Evolutionary conservation across 2,888 invertebrate genomes (phyloP).

Genomic region (Galeruca laticollis): DNA sequence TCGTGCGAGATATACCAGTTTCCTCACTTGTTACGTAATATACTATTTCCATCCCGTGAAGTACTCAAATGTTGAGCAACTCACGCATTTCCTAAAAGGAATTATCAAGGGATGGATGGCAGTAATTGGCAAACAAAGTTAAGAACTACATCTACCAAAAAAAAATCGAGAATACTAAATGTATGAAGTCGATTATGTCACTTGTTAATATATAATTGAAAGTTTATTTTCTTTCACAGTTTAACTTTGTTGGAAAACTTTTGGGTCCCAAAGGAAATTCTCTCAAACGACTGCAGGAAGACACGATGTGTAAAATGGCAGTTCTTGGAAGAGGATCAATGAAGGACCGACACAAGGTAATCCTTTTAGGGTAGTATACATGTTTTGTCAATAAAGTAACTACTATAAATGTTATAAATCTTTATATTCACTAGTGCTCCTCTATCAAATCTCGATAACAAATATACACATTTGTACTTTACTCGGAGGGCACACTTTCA

Average conservation of each 20-base stretch:
- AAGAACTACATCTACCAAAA: background rate
- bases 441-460: too few relatives aligned
- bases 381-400: background rate
- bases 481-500: too few relatives aligned
- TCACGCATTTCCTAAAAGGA: too few relatives aligned
- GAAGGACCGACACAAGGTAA: slow-evolving; percentile 87
- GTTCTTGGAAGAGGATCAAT: slow-evolving; percentile 93
- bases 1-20: too few relatives aligned
- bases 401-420: too few relatives aligned
- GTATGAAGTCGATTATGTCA: slow-evolving; percentile 1
- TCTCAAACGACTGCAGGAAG: slow-evolving; percentile 90
- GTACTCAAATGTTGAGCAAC: too few relatives aligned
- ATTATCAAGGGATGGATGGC: too few relatives aligned
- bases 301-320: slow-evolving; percentile 96
- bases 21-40: too few relatives aligned
- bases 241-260: slow-evolving; percentile 95
- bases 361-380: background rate
- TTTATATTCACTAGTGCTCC: too few relatives aligned
- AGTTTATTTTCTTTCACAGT: slow-evolving; percentile 71
- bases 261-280: slow-evolving; percentile 95
- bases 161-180: background rate
- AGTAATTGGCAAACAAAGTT: too few relatives aligned
- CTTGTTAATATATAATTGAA: slow-evolving; percentile 19
- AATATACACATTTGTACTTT: too few relatives aligned
- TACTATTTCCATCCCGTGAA: too few relatives aligned